A percentile compares a stretch with the other conserved stretches of the same genome.
These are phyloP conservation scores for Cygnus atratus DNA, from an alignment of 2,113 vertebrate species.

Conservation along the genomic window DNA sequence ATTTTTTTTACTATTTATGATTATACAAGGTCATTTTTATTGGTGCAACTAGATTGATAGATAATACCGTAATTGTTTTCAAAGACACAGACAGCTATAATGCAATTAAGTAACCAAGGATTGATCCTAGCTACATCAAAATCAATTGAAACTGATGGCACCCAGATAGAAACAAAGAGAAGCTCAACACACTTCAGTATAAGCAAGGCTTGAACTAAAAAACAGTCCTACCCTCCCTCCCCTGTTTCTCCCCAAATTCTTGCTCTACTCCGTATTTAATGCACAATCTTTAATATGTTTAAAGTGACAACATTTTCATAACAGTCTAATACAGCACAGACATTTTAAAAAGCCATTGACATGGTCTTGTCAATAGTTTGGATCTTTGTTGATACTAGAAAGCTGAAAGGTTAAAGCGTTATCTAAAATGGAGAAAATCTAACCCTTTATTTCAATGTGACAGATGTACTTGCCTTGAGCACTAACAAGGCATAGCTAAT, in stretches of 20 bases:
- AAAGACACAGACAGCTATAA: slow-evolving; percentile 37
- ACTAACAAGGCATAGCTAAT: slow-evolving; percentile 76
- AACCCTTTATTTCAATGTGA: slow-evolving; percentile 64
- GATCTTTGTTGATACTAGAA: slow-evolving; percentile 3
- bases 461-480: slow-evolving; percentile 69
- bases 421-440: slow-evolving; percentile 50
- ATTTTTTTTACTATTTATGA: slow-evolving; percentile 63
- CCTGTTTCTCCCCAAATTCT: not conserved
- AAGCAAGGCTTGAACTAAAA: not conserved
- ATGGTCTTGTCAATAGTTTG: slow-evolving; percentile 6
- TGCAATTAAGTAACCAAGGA: slow-evolving; percentile 51
- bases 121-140: slow-evolving; percentile 49
- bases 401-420: slow-evolving; percentile 41
- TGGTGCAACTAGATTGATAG: slow-evolving; percentile 23
- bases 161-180: slow-evolving; percentile 1
- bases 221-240: not conserved
- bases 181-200: not conserved
- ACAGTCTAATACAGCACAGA: not conserved
- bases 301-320: not conserved
- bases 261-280: not conserved
- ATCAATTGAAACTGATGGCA: slow-evolving; percentile 50
- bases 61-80: slow-evolving; percentile 54
- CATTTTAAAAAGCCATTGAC: not conserved
- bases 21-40: slow-evolving; percentile 44
- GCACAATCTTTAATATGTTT: not conserved